Conservation (phyloP, 1,140 invertebrate species). For the Diorhabda elongata region DNA sequence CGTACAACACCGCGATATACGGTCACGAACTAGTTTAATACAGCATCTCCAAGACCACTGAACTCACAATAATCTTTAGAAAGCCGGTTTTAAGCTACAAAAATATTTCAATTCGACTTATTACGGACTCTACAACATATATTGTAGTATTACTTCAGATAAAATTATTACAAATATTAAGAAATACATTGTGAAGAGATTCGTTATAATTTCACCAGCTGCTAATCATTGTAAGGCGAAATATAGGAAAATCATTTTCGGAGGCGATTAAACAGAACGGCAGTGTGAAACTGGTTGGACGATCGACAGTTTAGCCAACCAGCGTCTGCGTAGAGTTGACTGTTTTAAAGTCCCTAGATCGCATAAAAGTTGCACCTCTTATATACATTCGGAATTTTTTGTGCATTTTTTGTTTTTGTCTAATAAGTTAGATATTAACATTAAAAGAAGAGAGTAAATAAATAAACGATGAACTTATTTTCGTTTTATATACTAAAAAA, state of each 20-base stretch:
- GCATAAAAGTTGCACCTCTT: slow-evolving; percentile 15
- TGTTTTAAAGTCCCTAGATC: slow-evolving; percentile 19
- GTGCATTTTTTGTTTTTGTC: no score
- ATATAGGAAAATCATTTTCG: neutral
- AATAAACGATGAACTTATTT: no score
- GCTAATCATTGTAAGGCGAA: no score
- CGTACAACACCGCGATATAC: slow-evolving; percentile 10
- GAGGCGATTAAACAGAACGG: slow-evolving; percentile 4
- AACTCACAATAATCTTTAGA: slow-evolving; percentile 22
- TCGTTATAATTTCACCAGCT: no score
- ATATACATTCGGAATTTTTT: slow-evolving; percentile 13
- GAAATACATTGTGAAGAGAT: no score
- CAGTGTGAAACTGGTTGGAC: slow-evolving; percentile 11
- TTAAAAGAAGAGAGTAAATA: no score
- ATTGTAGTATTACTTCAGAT: no score
- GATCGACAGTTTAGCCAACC: slow-evolving; percentile 14
- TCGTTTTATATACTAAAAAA: no score
- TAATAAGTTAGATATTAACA: no score
- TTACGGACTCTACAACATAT: neutral
- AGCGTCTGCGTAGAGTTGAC: slow-evolving; percentile 14
- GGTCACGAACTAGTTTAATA: slow-evolving; percentile 16
- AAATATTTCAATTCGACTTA: slow-evolving; percentile 8
- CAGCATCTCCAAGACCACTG: slow-evolving; percentile 20
- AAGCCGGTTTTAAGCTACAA: slow-evolving; percentile 14
- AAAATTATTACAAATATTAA: no score